Conservation (phyloP, 2,797 vertebrate genomes). For the Chloroceryle amazona region DNA sequence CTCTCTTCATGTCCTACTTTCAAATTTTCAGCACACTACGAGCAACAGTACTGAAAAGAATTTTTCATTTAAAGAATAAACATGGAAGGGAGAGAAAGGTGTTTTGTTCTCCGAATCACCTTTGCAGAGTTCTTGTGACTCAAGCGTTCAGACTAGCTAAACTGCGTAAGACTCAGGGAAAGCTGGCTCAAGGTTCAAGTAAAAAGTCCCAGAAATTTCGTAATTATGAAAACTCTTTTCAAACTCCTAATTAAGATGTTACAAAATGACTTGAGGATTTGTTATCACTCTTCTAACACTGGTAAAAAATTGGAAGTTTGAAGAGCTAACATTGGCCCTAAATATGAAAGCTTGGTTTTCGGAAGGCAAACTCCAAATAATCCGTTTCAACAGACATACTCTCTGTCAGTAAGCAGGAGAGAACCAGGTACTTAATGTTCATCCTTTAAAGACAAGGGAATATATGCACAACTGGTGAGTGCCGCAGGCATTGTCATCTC, state of each 20-base stretch:
- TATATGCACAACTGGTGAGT: accelerated
- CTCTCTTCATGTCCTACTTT: background rate
- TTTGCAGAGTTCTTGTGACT: background rate
- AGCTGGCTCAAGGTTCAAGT: background rate
- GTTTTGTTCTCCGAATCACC: background rate
- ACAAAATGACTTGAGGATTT: background rate
- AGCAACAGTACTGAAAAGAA: background rate
- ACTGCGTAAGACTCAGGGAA: background rate
- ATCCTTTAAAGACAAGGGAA: background rate
- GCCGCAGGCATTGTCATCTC: background rate
- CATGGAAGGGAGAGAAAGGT: background rate
- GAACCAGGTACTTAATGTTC: background rate
- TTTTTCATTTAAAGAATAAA: background rate
- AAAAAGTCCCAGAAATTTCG: background rate
- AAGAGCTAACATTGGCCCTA: background rate
- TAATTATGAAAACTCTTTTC: background rate
- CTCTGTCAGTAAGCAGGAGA: background rate
- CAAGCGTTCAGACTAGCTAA: background rate
- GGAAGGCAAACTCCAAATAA: background rate
- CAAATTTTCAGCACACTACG: background rate
- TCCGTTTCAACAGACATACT: background rate
- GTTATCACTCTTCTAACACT: background rate
- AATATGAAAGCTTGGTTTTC: background rate
- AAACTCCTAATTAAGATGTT: background rate
- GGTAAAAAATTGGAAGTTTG: background rate